Conservation (phyloP, 2,888 invertebrate genomes). For the Gnatocerus cornutus region DNA sequence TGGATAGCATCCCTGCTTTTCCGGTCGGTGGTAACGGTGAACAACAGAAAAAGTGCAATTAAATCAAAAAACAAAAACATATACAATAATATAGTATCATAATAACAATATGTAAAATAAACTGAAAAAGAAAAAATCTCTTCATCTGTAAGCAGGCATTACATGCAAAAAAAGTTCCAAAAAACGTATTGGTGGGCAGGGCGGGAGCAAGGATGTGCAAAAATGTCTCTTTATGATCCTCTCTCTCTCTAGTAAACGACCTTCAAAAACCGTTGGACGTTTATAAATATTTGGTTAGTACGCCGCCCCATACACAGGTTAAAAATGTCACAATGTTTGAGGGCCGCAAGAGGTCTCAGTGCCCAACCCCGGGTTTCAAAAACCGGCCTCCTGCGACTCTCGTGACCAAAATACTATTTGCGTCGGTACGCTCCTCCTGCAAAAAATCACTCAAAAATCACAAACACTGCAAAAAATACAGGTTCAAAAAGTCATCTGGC, state of each 20-base stretch:
- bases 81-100: conserved; percentile 48
- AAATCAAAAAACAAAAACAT: conserved; percentile 71
- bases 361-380: conserved; percentile 71
- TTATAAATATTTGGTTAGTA: conserved; percentile 72
- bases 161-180: conserved; percentile 76
- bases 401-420: conserved; percentile 69
- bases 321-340: conserved; percentile 87
- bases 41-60: conserved; percentile 79
- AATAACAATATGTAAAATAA: conserved; percentile 67
- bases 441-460: conserved; percentile 71
- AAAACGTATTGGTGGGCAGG: conserved; percentile 73
- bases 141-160: conserved; percentile 79
- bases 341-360: conserved; percentile 68
- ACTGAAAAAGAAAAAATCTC: conserved; percentile 69
- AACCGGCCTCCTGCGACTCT: conserved; percentile 69
- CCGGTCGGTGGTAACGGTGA: conserved; percentile 75
- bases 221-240: conserved; percentile 67
- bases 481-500: conserved; percentile 62
- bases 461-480: conserved; percentile 61
- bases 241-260: conserved; percentile 77
- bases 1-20: conserved; percentile 82
- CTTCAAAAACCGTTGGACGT: conserved; percentile 80
- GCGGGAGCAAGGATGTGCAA: conserved; percentile 81
- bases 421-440: conserved; percentile 66
- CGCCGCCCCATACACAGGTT: conserved; percentile 90